Conservation (phyloP, 2,888 invertebrate species). For the Gisinianus flammeolus region DNA sequence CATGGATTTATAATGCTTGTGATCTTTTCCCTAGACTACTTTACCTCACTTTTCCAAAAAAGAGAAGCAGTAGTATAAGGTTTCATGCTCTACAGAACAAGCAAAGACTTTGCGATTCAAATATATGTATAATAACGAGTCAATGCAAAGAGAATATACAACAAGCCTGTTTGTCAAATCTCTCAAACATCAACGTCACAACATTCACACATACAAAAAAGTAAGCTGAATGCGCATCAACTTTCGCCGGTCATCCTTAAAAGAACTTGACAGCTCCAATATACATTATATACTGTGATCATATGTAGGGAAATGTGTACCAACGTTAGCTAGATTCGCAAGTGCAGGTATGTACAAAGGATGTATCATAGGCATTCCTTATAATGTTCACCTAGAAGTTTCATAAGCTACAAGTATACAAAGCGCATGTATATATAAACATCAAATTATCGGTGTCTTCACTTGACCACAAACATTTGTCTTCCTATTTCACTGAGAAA, state of each 20-base stretch:
- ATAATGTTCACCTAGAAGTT: too few relatives aligned
- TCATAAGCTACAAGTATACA: too few relatives aligned
- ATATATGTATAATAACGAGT: not conserved
- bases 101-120: not conserved
- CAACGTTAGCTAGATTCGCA: too few relatives aligned
- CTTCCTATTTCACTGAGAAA: not conserved
- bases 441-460: too few relatives aligned
- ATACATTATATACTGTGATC: too few relatives aligned
- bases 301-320: too few relatives aligned
- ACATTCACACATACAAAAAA: not conserved
- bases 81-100: not conserved
- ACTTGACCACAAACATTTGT: not conserved
- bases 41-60: not conserved
- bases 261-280: not conserved
- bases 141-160: not conserved
- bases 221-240: slow-evolving; percentile 25
- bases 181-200: not conserved
- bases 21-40: not conserved
- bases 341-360: too few relatives aligned
- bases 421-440: too few relatives aligned
- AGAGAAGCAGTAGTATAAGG: not conserved
- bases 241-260: slow-evolving; percentile 21
- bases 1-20: slow-evolving; percentile 20
- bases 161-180: not conserved
- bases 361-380: too few relatives aligned